Conservation (phyloP, 2,888 invertebrate species). For the Galeruca laticollis region DNA sequence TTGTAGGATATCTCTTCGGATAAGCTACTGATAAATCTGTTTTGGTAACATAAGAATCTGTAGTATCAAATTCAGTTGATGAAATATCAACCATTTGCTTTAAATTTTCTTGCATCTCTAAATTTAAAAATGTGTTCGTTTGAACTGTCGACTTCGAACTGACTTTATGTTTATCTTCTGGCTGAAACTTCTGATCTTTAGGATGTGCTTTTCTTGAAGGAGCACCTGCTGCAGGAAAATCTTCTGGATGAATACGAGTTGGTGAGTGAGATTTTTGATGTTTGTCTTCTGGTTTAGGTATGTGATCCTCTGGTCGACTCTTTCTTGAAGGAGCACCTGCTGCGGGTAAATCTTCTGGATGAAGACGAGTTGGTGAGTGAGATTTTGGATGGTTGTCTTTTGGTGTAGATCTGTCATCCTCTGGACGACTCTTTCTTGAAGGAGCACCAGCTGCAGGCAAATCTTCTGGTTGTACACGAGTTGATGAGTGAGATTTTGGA, state of each 20-base stretch:
- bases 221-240: constrained; percentile 40
- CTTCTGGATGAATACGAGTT: constrained; percentile 25
- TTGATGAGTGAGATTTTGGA: too few species aligned
- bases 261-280: constrained; percentile 19
- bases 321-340: too few species aligned
- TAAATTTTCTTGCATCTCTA: constrained; percentile 27
- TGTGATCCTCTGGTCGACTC: too few species aligned
- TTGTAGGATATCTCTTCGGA: constrained; percentile 6
- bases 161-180: too few species aligned
- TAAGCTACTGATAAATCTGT: constrained; percentile 22
- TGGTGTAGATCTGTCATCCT: too few species aligned
- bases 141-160: constrained; percentile 22
- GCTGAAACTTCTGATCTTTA: too few species aligned
- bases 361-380: too few species aligned
- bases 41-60: constrained; percentile 9
- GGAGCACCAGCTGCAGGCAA: too few species aligned
- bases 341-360: too few species aligned
- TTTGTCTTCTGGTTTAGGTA: constrained; percentile 28
- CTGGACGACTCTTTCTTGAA: too few species aligned
- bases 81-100: constrained; percentile 20
- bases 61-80: constrained; percentile 3
- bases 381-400: too few species aligned
- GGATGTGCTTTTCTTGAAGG: constrained; percentile 31
- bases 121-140: constrained; percentile 26
- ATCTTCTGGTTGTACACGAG: too few species aligned